Conservation (phyloP, 2,113 vertebrate genomes). For the Pycnonotus jocosus region DNA sequence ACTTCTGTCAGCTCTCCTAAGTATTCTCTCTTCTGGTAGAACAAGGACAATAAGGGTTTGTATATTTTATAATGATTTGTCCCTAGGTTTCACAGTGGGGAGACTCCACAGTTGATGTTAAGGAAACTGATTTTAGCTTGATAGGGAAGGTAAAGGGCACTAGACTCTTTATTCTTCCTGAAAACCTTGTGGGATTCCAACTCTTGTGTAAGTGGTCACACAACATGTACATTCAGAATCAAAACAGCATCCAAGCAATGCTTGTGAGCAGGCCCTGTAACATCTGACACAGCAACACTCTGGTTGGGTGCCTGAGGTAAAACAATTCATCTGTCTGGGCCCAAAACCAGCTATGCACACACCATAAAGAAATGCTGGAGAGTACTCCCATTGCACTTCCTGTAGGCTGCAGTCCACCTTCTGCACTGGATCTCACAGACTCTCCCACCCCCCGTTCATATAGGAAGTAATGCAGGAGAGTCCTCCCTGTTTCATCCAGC, state of each 20-base stretch:
- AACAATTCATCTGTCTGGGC: neutral
- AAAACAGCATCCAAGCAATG: neutral
- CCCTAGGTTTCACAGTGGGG: neutral
- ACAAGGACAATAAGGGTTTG: neutral
- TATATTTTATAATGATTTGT: neutral
- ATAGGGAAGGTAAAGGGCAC: neutral
- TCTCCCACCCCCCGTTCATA: neutral
- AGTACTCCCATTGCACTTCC: neutral
- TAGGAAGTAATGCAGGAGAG: neutral
- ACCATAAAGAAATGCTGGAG: neutral
- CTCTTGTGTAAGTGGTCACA: neutral
- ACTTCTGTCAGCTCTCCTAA: neutral
- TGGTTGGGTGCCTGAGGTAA: neutral
- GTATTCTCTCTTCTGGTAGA: neutral
- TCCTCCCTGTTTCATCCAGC: neutral
- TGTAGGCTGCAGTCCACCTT: neutral
- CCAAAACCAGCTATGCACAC: neutral
- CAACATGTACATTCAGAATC: neutral
- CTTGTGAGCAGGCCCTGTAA: neutral
- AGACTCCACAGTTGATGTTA: neutral
- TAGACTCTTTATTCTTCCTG: neutral
- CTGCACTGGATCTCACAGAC: neutral
- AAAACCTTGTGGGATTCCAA: neutral
- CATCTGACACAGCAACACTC: neutral
- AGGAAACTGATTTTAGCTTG: neutral